Conservation (phyloP, 1,140 invertebrate species). For the Meloidogyne chitwoodi region DNA sequence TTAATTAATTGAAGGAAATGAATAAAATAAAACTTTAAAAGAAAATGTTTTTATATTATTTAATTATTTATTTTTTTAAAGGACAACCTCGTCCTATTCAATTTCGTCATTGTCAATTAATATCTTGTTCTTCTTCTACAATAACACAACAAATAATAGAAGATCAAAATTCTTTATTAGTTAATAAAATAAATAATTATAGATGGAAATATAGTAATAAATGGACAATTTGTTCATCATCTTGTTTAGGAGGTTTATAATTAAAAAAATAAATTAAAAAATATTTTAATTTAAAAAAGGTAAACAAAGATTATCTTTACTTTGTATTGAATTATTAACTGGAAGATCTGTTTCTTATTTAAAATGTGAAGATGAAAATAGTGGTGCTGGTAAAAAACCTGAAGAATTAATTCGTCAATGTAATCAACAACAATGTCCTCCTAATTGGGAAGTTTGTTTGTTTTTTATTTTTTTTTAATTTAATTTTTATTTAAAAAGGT, state of each 20-base stretch:
- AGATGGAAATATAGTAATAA: slow-evolving; percentile 65
- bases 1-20: not conserved
- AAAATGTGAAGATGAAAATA: slow-evolving; percentile 68
- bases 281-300: slow-evolving; percentile 9
- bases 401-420: slow-evolving; percentile 82
- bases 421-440: slow-evolving; percentile 80
- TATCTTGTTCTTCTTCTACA: slow-evolving; percentile 11
- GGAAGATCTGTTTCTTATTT: slow-evolving; percentile 77
- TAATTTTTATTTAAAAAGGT: slow-evolving; percentile 4
- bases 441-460: slow-evolving; percentile 52
- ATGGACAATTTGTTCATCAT: slow-evolving; percentile 81
- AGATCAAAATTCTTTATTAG: too few species aligned
- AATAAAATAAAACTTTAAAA: not conserved
- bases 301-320: slow-evolving; percentile 79
- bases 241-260: slow-evolving; percentile 75
- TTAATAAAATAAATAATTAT: not conserved
- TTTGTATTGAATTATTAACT: slow-evolving; percentile 80
- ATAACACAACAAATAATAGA: not conserved
- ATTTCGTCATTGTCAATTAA: slow-evolving; percentile 51
- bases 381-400: slow-evolving; percentile 70
- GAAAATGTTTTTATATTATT: not conserved
- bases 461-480: not conserved
- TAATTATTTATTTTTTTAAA: slow-evolving; percentile 14
- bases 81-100: slow-evolving; percentile 41
- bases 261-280: not conserved